Conservation (phyloP, 2,888 invertebrate species). For the Charanyca ferruginea region DNA sequence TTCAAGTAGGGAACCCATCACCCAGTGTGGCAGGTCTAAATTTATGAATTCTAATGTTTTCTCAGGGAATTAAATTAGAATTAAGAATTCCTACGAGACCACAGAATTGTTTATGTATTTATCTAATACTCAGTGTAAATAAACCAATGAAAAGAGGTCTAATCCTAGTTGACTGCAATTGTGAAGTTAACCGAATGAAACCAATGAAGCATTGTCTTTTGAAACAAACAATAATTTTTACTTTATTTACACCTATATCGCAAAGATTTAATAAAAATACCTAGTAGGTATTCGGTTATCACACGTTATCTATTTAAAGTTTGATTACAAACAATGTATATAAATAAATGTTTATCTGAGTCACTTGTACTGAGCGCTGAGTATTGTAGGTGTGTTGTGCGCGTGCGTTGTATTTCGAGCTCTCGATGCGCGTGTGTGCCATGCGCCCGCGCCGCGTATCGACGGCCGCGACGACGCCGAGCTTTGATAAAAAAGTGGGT, state of each 20-base stretch:
- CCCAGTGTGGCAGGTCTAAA: neutral
- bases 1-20: too few relatives aligned
- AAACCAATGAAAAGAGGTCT: too few relatives aligned
- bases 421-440: slow-evolving; percentile 57
- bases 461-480: slow-evolving; percentile 68
- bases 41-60: neutral
- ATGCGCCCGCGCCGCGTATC: slow-evolving; percentile 73
- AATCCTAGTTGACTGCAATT: neutral
- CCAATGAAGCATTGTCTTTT: neutral
- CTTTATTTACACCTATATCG: slow-evolving; percentile 20
- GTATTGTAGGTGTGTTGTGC: slow-evolving; percentile 51
- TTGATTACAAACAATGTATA: slow-evolving; percentile 61
- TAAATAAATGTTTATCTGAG: slow-evolving; percentile 60
- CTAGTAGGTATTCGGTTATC: slow-evolving; percentile 43
- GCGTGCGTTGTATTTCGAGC: slow-evolving; percentile 46
- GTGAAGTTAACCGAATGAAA: neutral
- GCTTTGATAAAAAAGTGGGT: slow-evolving; percentile 85
- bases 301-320: slow-evolving; percentile 56
- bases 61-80: too few relatives aligned
- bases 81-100: neutral
- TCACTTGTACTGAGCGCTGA: slow-evolving; percentile 26
- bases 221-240: slow-evolving; percentile 3
- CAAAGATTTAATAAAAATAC: slow-evolving; percentile 25
- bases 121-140: neutral
- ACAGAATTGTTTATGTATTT: neutral